These are phyloP conservation scores for Drosophila robusta DNA, from an alignment of 2,888 invertebrate genomes.

Conservation along the genomic window DNA sequence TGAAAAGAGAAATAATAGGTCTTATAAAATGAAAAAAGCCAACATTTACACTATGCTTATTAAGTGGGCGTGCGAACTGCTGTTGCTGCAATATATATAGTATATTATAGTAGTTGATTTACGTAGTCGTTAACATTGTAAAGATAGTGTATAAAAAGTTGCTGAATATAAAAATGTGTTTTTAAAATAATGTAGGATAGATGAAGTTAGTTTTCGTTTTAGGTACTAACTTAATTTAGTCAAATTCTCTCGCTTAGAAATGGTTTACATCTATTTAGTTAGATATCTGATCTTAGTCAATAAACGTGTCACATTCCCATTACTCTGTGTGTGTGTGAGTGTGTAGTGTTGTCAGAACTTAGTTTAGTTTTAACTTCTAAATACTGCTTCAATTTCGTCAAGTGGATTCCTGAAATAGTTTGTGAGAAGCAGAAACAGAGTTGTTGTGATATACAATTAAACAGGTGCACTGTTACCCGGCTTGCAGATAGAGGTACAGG, in stretches of 20 bases:
- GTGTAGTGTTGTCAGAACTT: slow-evolving; percentile 47
- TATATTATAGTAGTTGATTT: slow-evolving; percentile 32
- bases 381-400: slow-evolving; percentile 85
- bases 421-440: slow-evolving; percentile 65
- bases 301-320: slow-evolving; percentile 71
- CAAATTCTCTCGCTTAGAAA: slow-evolving; percentile 57
- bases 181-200: slow-evolving; percentile 31
- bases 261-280: slow-evolving; percentile 40
- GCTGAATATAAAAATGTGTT: slow-evolving; percentile 52
- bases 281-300: slow-evolving; percentile 48
- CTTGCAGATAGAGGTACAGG: slow-evolving; percentile 20
- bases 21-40: slow-evolving; percentile 43
- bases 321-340: slow-evolving; percentile 32
- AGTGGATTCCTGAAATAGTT: slow-evolving; percentile 84
- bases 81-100: slow-evolving; percentile 13
- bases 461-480: slow-evolving; percentile 40
- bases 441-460: slow-evolving; percentile 60
- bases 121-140: slow-evolving; percentile 32
- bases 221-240: slow-evolving; percentile 59
- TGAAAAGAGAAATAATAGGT: slow-evolving; percentile 43
- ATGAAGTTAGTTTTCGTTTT: slow-evolving; percentile 31
- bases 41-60: slow-evolving; percentile 51
- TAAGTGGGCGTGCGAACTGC: slow-evolving; percentile 35
- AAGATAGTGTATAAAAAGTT: slow-evolving; percentile 35
- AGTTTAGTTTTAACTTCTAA: slow-evolving; percentile 83